A percentile compares a stretch with the other conserved stretches of the same genome.
These are phyloP conservation scores for Hydrophis major DNA, from an alignment of 2,797 vertebrate species.

Conservation along the genomic window DNA sequence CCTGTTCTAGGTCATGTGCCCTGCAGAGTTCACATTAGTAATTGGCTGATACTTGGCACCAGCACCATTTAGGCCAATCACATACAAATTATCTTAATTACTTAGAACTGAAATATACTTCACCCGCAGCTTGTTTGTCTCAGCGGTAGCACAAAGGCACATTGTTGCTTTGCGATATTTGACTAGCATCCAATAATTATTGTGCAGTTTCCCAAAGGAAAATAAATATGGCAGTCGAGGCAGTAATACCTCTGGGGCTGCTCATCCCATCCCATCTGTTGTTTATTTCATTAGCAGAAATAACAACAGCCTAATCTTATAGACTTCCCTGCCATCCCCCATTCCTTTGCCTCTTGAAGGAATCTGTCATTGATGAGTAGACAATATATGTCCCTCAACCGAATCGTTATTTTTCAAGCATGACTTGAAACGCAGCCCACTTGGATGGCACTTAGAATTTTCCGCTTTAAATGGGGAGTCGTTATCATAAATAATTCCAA, in stretches of 20 bases:
- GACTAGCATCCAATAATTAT: constrained; percentile 48
- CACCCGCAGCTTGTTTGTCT: background rate
- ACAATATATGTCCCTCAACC: background rate
- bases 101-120: background rate
- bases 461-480: constrained; percentile 20
- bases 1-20: background rate
- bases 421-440: background rate
- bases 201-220: constrained; percentile 51
- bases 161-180: constrained; percentile 35
- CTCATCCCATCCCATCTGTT: constrained; percentile 56
- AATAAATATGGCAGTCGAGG: constrained; percentile 17
- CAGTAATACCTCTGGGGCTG: constrained; percentile 53
- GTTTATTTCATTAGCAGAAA: constrained; percentile 61
- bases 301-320: constrained; percentile 46
- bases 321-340: constrained; percentile 25
- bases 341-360: background rate
- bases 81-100: background rate
- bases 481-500: constrained; percentile 11
- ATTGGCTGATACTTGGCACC: background rate
- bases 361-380: constrained; percentile 40
- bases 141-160: constrained; percentile 36
- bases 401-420: constrained; percentile 27
- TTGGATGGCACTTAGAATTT: constrained; percentile 44
- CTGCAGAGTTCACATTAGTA: background rate
- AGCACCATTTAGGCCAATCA: background rate